A percentile compares a stretch with the other conserved stretches of the same genome.
These are phyloP conservation scores for Dolichoris vasculosae DNA, from an alignment of 1,140 invertebrate species.

Conservation along the genomic window DNA sequence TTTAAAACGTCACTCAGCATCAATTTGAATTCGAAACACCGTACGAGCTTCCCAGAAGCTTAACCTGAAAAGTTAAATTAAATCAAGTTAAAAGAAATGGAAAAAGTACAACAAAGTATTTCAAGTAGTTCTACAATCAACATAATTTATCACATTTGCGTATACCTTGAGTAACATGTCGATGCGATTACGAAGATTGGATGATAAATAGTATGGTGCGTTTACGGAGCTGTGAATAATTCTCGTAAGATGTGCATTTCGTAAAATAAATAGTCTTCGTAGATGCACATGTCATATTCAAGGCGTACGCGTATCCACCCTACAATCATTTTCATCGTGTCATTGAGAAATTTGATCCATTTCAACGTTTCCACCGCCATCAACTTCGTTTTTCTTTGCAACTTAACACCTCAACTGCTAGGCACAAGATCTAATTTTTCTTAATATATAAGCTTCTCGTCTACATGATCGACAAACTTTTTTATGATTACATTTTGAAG, in stretches of 20 bases:
- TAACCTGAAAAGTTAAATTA: no score
- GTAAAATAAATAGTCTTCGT: not conserved
- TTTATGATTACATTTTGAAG: no score
- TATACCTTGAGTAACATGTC: not conserved
- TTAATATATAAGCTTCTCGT: not conserved
- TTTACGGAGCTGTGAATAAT: not conserved
- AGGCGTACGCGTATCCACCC: not conserved
- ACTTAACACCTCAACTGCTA: not conserved
- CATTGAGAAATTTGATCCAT: not conserved
- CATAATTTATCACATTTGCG: not conserved
- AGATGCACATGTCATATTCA: not conserved
- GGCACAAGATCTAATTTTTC: not conserved
- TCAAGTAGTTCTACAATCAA: not conserved
- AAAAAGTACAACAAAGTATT: no score
- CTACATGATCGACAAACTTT: no score
- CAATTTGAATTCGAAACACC: no score
- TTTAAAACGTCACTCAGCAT: no score
- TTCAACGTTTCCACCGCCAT: not conserved
- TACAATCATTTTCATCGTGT: not conserved
- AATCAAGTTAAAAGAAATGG: no score
- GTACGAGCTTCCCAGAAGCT: no score
- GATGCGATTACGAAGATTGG: not conserved
- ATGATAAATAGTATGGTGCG: slow-evolving; percentile 9
- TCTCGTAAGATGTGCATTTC: not conserved
- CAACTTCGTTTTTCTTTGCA: not conserved